These are phyloP conservation scores for Haplochromis vanheusdeni DNA, from an alignment of 2,113 vertebrate genomes.

Conservation along the genomic window DNA sequence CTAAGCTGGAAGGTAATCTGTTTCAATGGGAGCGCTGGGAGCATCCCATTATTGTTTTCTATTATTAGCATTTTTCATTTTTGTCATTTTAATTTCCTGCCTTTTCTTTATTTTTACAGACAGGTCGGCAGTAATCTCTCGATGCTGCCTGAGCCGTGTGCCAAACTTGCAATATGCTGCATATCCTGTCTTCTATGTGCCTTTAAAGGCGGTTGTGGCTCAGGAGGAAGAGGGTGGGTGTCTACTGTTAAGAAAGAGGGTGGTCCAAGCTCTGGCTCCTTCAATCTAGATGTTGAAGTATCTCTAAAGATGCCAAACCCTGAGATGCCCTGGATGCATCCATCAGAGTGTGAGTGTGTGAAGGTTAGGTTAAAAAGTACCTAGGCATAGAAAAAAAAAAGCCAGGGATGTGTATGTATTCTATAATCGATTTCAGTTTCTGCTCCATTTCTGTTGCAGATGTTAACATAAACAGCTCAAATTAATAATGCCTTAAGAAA, in stretches of 20 bases:
- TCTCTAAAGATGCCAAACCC: background rate
- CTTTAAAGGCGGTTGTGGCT: background rate
- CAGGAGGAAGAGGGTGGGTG: fast-evolving
- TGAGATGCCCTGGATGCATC: background rate
- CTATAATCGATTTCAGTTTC: background rate
- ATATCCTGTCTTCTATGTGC: background rate
- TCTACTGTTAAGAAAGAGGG: background rate
- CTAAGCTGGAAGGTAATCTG: background rate
- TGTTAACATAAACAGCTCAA: background rate
- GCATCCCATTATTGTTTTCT: background rate
- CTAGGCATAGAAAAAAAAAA: background rate
- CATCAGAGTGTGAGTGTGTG: background rate
- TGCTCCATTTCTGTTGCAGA: background rate
- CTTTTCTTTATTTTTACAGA: background rate
- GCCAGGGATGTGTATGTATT: background rate
- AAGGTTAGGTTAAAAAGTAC: background rate
- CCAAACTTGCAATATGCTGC: background rate
- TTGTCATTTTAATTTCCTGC: background rate
- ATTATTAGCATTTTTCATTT: background rate
- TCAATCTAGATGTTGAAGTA: background rate
- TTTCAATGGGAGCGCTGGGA: background rate
- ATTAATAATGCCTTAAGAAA: background rate
- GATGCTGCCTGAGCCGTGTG: background rate
- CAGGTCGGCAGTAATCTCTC: background rate
- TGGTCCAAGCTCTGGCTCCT: background rate